A percentile compares a stretch with the other conserved stretches of the same genome.
These are phyloP conservation scores for Synanthedon andrenaeformis DNA, from an alignment of 2,888 invertebrate genomes.

Conservation along the genomic window DNA sequence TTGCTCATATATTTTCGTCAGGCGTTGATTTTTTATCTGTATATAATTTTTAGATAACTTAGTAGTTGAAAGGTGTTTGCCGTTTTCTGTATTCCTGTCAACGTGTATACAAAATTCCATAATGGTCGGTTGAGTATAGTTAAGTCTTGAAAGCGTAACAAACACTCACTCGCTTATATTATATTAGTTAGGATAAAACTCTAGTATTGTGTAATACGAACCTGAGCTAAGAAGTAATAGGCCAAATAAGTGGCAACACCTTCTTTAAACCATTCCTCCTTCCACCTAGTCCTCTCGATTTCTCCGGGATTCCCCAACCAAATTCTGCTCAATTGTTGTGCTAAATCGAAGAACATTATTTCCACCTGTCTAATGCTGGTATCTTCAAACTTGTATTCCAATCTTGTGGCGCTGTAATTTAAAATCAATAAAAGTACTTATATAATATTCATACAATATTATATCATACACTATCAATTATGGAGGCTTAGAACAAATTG, in stretches of 20 bases:
- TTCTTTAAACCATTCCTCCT: constrained; percentile 61
- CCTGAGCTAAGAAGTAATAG: constrained; percentile 48
- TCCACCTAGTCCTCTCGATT: constrained; percentile 40
- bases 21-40: no score
- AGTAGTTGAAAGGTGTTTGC: no score
- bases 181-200: no score
- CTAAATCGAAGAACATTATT: constrained; percentile 42
- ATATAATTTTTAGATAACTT: no score
- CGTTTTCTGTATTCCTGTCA: no score
- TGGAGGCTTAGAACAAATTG: neutral
- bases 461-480: neutral
- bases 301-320: constrained; percentile 63
- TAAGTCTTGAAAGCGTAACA: no score
- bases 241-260: constrained; percentile 57
- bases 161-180: no score
- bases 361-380: constrained; percentile 48
- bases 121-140: no score
- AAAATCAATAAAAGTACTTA: neutral
- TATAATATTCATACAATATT: neutral
- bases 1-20: no score
- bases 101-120: no score
- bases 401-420: constrained; percentile 32
- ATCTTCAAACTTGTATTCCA: constrained; percentile 28
- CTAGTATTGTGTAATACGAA: constrained; percentile 8
- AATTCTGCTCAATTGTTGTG: constrained; percentile 48